A percentile compares a stretch with the other conserved stretches of the same genome.
Conservation (phyloP, 53 echinoderm and acorn worm genomes). For the Astropecten irregularis region DNA sequence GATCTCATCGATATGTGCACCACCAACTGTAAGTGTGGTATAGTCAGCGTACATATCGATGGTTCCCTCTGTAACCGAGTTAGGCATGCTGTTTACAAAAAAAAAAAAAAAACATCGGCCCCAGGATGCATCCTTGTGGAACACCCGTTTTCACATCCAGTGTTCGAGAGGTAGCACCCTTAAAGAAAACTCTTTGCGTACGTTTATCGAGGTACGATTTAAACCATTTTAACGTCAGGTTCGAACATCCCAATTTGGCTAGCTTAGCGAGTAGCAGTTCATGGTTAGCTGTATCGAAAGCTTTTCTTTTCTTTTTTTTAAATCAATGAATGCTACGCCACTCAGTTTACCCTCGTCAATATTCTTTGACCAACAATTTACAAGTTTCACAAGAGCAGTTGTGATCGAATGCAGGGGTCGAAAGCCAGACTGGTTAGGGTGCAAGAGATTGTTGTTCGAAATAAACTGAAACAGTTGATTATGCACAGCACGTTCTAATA, state of each 20-base stretch:
- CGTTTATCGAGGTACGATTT: not conserved
- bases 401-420: not conserved
- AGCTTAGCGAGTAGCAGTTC: not conserved
- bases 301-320: no score
- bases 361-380: not conserved
- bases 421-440: not conserved
- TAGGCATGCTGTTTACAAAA: not conserved
- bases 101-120: no score
- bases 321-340: conserved; percentile 5
- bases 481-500: not conserved
- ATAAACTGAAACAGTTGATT: no score
- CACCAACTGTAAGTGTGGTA: conserved; percentile 6
- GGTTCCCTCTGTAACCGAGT: conserved; percentile 3
- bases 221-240: conserved; percentile 20
- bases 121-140: no score
- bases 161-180: not conserved
- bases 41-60: conserved; percentile 4
- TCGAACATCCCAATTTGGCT: conserved; percentile 6
- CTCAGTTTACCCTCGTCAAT: not conserved
- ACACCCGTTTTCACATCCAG: not conserved
- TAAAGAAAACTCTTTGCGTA: not conserved
- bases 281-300: conserved; percentile 20
- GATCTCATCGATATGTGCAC: not conserved
- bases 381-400: not conserved
- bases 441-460: not conserved